These are phyloP conservation scores for Delia radicum DNA, from an alignment of 1,140 invertebrate species.

Conservation along the genomic window DNA sequence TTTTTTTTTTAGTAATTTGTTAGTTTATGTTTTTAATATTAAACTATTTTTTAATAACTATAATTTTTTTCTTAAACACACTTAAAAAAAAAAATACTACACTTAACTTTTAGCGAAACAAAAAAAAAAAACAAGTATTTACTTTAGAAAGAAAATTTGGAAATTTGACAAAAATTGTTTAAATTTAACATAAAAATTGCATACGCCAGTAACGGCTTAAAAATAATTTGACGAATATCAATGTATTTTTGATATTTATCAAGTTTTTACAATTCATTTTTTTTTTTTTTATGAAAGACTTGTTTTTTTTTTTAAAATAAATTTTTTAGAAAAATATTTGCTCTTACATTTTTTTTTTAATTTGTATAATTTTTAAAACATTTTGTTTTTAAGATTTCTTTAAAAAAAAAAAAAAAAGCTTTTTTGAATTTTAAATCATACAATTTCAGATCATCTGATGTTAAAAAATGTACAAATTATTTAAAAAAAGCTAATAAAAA, in stretches of 20 bases:
- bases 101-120: background rate
- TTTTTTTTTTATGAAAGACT: background rate
- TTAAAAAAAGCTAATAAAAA: conserved; percentile 4
- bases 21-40: conserved; percentile 14
- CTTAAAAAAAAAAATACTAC: background rate
- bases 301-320: background rate
- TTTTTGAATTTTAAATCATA: background rate
- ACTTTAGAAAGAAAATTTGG: background rate
- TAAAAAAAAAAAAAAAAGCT: background rate
- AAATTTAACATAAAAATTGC: no score
- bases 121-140: background rate
- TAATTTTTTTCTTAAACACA: background rate
- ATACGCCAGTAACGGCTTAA: no score
- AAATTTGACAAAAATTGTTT: no score
- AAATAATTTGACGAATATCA: no score
- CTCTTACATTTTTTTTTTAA: background rate
- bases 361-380: background rate
- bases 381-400: background rate
- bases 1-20: conserved; percentile 21
- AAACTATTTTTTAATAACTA: background rate
- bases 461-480: conserved; percentile 23
- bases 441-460: conserved; percentile 17
- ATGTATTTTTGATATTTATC: no score
- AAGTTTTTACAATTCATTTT: no score
- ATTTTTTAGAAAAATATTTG: conserved; percentile 22